phyloP scores from a whole-genome alignment of 2,797 vertebrate genomes.

The Morelia viridis region DNA sequence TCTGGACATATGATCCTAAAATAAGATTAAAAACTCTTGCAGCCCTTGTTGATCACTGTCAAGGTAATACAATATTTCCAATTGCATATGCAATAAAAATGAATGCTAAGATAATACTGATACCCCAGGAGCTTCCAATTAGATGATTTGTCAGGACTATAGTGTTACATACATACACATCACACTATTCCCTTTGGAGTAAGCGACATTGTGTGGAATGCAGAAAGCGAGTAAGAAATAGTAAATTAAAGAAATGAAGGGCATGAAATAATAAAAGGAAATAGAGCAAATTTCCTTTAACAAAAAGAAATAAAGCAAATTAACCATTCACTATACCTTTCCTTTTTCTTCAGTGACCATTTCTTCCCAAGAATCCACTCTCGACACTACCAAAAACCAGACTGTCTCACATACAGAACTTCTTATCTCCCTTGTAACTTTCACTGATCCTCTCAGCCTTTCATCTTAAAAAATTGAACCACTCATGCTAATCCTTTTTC shows the following conservation, averaged over 20 bases:
- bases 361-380: neutral
- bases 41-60: slow-evolving; percentile 97
- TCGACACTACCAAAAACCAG: neutral
- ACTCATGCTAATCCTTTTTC: neutral
- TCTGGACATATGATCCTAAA: slow-evolving; percentile 97
- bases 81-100: neutral
- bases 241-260: neutral
- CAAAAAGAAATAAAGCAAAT: neutral
- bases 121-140: neutral
- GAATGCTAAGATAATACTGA: neutral
- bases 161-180: neutral
- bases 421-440: neutral
- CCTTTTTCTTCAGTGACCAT: neutral
- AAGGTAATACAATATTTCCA: slow-evolving; percentile 77
- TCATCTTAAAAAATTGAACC: neutral
- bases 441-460: neutral
- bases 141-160: neutral
- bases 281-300: neutral
- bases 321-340: neutral
- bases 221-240: neutral
- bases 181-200: neutral
- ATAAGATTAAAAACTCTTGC: slow-evolving; percentile 93
- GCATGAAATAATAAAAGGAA: neutral
- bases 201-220: neutral
- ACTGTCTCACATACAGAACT: neutral